These are phyloP conservation scores for Boloria euphrosyne DNA, from an alignment of 2,888 invertebrate genomes.

Conservation along the genomic window DNA sequence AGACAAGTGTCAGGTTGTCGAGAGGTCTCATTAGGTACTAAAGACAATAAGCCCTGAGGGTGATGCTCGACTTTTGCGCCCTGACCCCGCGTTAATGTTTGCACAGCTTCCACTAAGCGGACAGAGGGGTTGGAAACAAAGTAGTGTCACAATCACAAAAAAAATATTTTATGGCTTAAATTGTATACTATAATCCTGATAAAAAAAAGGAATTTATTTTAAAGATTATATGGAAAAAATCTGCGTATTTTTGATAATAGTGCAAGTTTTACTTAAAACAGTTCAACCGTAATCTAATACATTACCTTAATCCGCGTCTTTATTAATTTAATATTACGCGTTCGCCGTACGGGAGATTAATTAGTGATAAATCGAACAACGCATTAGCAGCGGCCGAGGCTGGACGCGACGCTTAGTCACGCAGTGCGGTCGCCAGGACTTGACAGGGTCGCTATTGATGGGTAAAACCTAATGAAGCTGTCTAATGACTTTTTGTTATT, in stretches of 20 bases:
- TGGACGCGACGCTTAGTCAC: conserved; percentile 32
- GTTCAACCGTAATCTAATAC: not conserved
- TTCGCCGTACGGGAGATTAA: conserved; percentile 9
- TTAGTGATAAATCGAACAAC: conserved; percentile 24
- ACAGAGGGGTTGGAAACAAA: conserved; percentile 19
- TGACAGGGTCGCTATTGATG: conserved; percentile 27
- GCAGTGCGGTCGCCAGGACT: conserved; percentile 30
- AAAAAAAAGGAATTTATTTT: not conserved
- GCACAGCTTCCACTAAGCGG: conserved; percentile 26
- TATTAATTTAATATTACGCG: conserved; percentile 11
- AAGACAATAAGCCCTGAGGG: conserved; percentile 56
- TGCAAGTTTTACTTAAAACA: too few relatives aligned
- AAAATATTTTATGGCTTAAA: not conserved
- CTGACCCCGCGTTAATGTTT: conserved; percentile 35
- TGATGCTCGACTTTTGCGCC: conserved; percentile 31
- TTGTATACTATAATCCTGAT: not conserved
- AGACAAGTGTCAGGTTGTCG: conserved; percentile 41
- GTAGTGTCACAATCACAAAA: conserved; percentile 1
- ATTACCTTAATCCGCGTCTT: not conserved
- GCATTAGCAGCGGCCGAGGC: conserved; percentile 23
- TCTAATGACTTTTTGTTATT: conserved; percentile 19
- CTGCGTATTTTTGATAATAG: too few relatives aligned
- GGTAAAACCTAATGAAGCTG: conserved; percentile 14
- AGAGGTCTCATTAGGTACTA: conserved; percentile 58
- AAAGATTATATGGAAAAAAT: not conserved